Conservation (phyloP, 2,888 invertebrate genomes). For the Folsomia candida region DNA sequence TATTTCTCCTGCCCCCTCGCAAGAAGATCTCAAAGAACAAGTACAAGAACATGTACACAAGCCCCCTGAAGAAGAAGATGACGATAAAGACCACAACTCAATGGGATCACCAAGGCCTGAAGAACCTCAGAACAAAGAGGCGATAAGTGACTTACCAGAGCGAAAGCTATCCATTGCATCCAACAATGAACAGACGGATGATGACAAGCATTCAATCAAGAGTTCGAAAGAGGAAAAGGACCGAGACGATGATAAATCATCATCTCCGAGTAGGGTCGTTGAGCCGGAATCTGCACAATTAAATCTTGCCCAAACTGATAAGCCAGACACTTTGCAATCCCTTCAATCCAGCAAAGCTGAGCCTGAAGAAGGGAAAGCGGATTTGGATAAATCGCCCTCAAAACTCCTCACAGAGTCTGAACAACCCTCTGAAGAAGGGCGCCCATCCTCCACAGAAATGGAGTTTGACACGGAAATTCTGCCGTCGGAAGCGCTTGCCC, state of each 20-base stretch:
- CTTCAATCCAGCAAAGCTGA: too few species aligned
- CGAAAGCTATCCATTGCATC: not conserved
- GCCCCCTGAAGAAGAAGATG: too few species aligned
- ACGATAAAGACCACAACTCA: too few species aligned
- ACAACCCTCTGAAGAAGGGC: not conserved
- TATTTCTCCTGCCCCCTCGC: not conserved
- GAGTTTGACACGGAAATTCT: slow-evolving; percentile 3
- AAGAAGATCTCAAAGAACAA: not conserved
- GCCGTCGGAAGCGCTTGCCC: not conserved
- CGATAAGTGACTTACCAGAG: not conserved
- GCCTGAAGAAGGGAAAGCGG: not conserved
- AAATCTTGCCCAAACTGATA: not conserved
- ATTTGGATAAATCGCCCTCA: too few species aligned
- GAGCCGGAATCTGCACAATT: not conserved
- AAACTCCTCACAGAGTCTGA: not conserved
- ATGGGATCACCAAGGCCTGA: too few species aligned
- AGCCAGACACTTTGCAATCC: too few species aligned
- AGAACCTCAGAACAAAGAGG: too few species aligned
- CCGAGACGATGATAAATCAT: not conserved
- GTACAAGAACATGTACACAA: too few species aligned
- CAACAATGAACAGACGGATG: not conserved
- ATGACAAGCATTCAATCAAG: too few species aligned
- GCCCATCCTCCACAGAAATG: not conserved
- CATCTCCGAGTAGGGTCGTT: not conserved
- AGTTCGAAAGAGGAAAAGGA: too few species aligned